Conservation (phyloP, 2,888 invertebrate genomes). For the Campoplex nolae region DNA sequence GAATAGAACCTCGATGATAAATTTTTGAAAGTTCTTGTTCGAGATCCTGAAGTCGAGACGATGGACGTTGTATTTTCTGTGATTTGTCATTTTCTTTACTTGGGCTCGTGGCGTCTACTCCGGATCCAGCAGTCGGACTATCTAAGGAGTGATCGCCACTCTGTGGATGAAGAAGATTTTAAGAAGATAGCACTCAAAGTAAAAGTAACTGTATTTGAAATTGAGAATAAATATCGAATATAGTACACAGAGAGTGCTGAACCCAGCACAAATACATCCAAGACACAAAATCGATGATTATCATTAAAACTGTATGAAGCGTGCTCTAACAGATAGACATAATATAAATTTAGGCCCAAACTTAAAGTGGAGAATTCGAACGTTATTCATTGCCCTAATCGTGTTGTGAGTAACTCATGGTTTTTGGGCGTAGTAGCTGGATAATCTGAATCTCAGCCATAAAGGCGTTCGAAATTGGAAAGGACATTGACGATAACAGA, state of each 20-base stretch:
- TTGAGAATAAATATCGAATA: neutral
- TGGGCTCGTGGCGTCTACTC: conserved; percentile 79
- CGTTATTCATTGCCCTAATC: too few species aligned
- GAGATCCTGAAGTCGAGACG: conserved; percentile 82
- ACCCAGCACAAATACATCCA: neutral
- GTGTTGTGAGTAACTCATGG: too few species aligned
- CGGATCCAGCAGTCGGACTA: conserved; percentile 76
- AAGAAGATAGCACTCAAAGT: neutral
- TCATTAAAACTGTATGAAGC: too few species aligned
- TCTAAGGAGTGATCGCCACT: conserved; percentile 75
- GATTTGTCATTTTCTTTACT: conserved; percentile 81
- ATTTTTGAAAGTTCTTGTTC: conserved; percentile 84
- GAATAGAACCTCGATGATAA: conserved; percentile 80
- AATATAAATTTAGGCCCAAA: too few species aligned
- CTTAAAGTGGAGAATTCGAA: too few species aligned
- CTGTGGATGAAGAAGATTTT: conserved; percentile 50
- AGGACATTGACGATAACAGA: too few species aligned
- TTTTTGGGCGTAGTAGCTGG: too few species aligned
- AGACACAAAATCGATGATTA: too few species aligned
- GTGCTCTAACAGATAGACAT: too few species aligned
- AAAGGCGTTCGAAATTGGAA: too few species aligned
- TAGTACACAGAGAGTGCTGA: neutral
- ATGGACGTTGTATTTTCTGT: conserved; percentile 77
- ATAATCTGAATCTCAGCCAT: too few species aligned
- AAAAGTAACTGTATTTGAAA: neutral